Evolutionary conservation across 2,113 vertebrate genomes (phyloP).

Genomic region (Panurus biarmicus): DNA sequence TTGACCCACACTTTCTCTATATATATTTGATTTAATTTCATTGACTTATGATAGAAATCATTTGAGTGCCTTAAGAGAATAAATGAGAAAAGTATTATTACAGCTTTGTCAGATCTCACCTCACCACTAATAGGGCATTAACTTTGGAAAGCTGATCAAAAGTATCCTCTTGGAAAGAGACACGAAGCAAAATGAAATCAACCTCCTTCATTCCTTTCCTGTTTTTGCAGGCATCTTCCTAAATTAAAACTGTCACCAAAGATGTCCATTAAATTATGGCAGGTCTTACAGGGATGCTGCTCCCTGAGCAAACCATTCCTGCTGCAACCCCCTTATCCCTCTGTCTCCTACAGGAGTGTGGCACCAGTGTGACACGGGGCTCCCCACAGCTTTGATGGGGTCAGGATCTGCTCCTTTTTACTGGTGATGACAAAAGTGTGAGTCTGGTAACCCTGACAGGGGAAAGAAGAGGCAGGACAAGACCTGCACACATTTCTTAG

Average conservation of each 20-base stretch:
- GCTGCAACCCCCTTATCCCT: rapidly evolving
- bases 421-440: background rate
- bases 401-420: background rate
- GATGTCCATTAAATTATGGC: background rate
- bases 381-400: background rate
- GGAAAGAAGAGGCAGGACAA: background rate
- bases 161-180: background rate
- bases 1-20: background rate
- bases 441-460: background rate
- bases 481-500: background rate
- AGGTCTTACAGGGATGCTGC: background rate
- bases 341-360: rapidly evolving
- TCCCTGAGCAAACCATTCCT: background rate
- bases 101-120: background rate
- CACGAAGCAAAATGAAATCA: background rate
- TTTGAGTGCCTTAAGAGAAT: background rate
- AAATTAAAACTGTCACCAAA: background rate
- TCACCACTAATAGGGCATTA: background rate
- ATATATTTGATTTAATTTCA: background rate
- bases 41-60: background rate
- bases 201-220: background rate
- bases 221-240: background rate
- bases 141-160: background rate
- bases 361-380: background rate
- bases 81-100: background rate